phyloP scores from a whole-genome alignment of 2,797 vertebrate genomes.

The Hemibagrus guttatus region DNA sequence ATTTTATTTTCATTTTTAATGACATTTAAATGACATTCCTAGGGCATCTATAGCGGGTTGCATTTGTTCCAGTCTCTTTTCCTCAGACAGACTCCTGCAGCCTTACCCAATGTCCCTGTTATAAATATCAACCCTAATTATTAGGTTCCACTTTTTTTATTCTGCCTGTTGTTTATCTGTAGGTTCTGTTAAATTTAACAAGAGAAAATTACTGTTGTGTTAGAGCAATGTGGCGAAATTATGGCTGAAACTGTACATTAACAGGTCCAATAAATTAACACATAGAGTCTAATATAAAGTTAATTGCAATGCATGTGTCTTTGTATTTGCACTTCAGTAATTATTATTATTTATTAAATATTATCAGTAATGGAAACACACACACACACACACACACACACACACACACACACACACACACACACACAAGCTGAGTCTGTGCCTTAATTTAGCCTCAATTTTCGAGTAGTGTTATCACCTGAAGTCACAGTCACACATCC shows the following conservation, averaged over 20 bases:
- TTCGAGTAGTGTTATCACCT: conserved; percentile 10
- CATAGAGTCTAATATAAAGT: conserved; percentile 47
- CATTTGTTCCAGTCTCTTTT: not conserved
- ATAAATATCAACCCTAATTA: conserved; percentile 12
- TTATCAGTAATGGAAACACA: not conserved
- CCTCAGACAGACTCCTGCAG: not conserved
- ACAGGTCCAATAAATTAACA: conserved; percentile 48
- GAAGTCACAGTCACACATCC: not conserved
- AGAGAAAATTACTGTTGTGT: not conserved
- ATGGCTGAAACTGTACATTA: not conserved
- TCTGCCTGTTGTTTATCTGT: not conserved
- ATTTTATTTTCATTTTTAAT: not conserved
- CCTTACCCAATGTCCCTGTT: not conserved
- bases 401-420: not conserved
- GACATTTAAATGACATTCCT: not conserved
- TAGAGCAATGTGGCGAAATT: not conserved
- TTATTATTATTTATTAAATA: no score
- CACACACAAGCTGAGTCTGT: not conserved
- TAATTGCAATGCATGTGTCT: not conserved
- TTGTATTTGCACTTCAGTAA: conserved; percentile 2
- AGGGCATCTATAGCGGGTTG: not conserved
- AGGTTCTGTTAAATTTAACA: not conserved
- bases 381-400: conserved; percentile 1
- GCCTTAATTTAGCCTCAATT: not conserved
- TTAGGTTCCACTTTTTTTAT: not conserved